Conservation (phyloP, 2,113 vertebrate genomes). For the Neolamprologus fasciatus region DNA sequence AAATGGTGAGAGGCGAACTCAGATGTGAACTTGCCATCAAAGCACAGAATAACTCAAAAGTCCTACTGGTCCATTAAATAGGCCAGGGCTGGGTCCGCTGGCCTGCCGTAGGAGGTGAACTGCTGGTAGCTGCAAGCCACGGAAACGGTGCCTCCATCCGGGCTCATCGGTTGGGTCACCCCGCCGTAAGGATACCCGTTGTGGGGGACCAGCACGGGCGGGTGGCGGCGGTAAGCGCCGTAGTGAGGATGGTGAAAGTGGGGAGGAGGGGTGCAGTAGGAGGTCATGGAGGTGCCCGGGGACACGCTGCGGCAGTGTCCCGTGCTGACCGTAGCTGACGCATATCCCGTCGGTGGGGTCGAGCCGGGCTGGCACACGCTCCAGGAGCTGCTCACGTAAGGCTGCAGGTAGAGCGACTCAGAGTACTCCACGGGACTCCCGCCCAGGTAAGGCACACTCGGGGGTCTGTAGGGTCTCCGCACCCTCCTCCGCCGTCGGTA, state of each 20-base stretch:
- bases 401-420: slow-evolving; percentile 49
- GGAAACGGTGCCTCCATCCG: slow-evolving; percentile 38
- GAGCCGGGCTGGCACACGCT: slow-evolving; percentile 16
- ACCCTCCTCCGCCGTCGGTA: slow-evolving; percentile 66
- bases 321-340: background rate
- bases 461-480: slow-evolving; percentile 34
- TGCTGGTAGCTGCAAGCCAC: slow-evolving; percentile 42
- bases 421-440: slow-evolving; percentile 21
- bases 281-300: slow-evolving; percentile 30
- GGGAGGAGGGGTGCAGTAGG: slow-evolving; percentile 15
- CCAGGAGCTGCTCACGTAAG: slow-evolving; percentile 45
- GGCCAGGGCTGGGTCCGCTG: slow-evolving; percentile 14
- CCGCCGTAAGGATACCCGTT: slow-evolving; percentile 43
- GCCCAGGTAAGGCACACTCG: slow-evolving; percentile 20
- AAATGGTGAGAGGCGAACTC: slow-evolving; percentile 9
- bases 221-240: slow-evolving; percentile 40
- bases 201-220: slow-evolving; percentile 53
- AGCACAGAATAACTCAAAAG: background rate
- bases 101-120: slow-evolving; percentile 16
- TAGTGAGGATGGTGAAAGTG: slow-evolving; percentile 50
- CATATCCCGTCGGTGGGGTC: slow-evolving; percentile 4
- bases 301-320: slow-evolving; percentile 36
- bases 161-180: slow-evolving; percentile 52
- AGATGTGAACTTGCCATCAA: background rate
- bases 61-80: slow-evolving; percentile 29